Conservation (phyloP, 2,113 vertebrate species). For the Corythaeola cristata region DNA sequence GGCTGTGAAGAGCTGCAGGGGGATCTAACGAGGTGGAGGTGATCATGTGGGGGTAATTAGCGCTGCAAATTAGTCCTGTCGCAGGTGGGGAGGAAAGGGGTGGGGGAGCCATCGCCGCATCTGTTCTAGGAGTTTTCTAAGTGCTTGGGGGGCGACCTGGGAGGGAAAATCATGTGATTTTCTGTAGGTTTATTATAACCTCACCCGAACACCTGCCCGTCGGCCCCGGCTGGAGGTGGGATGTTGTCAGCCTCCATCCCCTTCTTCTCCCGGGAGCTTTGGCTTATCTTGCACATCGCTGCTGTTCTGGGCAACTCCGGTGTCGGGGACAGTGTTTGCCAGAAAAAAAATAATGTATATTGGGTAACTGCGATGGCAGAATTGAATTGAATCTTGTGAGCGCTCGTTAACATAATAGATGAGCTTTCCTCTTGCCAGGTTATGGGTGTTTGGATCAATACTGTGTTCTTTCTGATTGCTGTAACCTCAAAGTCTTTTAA, state of each 20-base stretch:
- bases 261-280: not conserved
- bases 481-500: not conserved
- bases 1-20: not conserved
- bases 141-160: not conserved
- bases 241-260: not conserved
- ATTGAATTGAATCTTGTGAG: not conserved
- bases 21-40: not conserved
- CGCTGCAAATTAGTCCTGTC: accelerated
- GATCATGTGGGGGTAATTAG: too few relatives aligned
- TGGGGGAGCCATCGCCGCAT: accelerated
- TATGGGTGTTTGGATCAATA: not conserved
- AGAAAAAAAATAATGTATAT: accelerated
- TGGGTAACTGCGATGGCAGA: not conserved
- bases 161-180: not conserved
- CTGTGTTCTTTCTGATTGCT: not conserved
- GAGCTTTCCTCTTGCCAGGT: not conserved
- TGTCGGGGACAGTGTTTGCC: not conserved
- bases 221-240: not conserved
- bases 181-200: not conserved
- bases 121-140: not conserved
- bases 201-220: too few relatives aligned
- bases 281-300: too few relatives aligned
- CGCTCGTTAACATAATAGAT: not conserved
- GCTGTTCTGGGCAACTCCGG: not conserved
- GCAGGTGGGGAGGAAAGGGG: accelerated